Percentiles rank a stretch among this genome's conserved stretches.
phyloP scores from a whole-genome alignment of 2,797 vertebrate genomes.

The Sparus aurata region DNA sequence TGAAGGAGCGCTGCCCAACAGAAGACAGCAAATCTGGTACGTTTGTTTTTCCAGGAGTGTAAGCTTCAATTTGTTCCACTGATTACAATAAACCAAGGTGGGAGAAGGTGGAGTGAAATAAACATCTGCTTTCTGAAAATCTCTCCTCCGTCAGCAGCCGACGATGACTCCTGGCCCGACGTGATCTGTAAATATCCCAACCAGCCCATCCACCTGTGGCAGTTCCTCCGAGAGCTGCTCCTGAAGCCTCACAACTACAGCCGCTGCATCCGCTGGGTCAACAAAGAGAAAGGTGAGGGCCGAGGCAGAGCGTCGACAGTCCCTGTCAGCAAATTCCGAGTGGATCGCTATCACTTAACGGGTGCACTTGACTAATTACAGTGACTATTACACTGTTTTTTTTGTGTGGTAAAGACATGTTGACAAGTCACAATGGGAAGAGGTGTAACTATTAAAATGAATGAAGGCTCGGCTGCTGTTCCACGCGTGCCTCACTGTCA shows the following conservation, averaged over 20 bases:
- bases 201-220: slow-evolving; percentile 97
- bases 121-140: not conserved
- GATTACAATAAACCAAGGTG: not conserved
- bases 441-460: not conserved
- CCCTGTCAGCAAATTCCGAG: not conserved
- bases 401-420: not conserved
- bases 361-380: no score
- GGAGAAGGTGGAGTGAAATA: not conserved
- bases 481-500: not conserved
- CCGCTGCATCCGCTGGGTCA: slow-evolving; percentile 96
- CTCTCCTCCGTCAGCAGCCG: slow-evolving; percentile 52
- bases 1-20: slow-evolving; percentile 89
- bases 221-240: slow-evolving; percentile 95
- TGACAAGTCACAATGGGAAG: not conserved
- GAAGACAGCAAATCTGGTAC: slow-evolving; percentile 77
- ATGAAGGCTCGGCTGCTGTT: not conserved
- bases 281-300: slow-evolving; percentile 94
- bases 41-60: not conserved
- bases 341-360: no score
- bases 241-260: slow-evolving; percentile 94
- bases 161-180: slow-evolving; percentile 88
- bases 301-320: not conserved
- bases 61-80: not conserved
- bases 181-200: slow-evolving; percentile 89
- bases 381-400: not conserved